A percentile compares a stretch with the other conserved stretches of the same genome.
phyloP scores from a whole-genome alignment of 2,113 vertebrate genomes.

The Silurus glanis region DNA sequence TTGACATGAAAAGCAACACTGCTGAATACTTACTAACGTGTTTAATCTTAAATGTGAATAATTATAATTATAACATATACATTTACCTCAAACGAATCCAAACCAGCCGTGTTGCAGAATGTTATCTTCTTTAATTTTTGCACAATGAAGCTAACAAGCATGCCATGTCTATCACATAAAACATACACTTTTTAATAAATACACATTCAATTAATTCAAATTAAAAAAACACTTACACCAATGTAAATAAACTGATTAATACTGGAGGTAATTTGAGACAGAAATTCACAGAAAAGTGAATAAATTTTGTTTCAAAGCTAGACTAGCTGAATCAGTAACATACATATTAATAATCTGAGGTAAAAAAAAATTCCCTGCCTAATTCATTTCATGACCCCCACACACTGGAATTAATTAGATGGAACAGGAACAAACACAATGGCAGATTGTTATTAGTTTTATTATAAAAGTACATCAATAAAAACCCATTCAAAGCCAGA shows the following conservation, averaged over 20 bases:
- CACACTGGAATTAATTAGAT: too few species aligned
- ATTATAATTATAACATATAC: neutral
- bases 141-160: neutral
- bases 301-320: neutral
- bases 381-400: neutral
- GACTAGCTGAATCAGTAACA: neutral
- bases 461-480: slow-evolving; percentile 62
- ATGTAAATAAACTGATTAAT: neutral
- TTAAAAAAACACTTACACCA: neutral
- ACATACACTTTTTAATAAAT: neutral
- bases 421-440: neutral
- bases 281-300: neutral
- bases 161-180: neutral
- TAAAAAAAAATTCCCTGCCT: neutral
- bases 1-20: neutral
- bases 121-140: neutral
- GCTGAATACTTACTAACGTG: neutral
- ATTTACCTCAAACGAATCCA: neutral
- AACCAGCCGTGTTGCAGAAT: neutral
- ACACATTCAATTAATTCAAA: neutral
- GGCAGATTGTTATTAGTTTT: slow-evolving; percentile 57
- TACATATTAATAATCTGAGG: neutral
- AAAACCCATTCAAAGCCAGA: slow-evolving; percentile 49
- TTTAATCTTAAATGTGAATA: neutral
- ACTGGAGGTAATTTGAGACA: neutral